Evolutionary conservation across 2,888 invertebrate species (phyloP), one percentile per base, ranked within the genome.

Genomic region (Erpobdella octoculata): DNA sequence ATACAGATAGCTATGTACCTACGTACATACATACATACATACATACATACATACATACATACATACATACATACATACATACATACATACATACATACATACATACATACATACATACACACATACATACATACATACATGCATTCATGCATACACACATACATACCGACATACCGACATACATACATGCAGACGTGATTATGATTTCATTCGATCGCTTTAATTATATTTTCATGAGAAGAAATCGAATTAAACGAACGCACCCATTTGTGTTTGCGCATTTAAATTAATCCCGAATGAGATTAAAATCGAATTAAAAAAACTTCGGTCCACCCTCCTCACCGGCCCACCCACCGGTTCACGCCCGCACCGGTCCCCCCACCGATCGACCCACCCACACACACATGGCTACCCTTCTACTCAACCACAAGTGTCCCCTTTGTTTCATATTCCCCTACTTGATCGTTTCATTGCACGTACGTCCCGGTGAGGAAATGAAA

Each of bases 181-280:
- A n/a, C 46, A 46, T 46, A n/a, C 46, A 46, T 46, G 2, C 46
- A 46, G 2, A 3, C 46, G 48, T 25, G 4, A 53, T 53, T 53
- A 53, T 53, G 21, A 53, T 53, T 53, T 53, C n/a, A 21, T 53
- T 28, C 21, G 53, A 53, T 53, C 53, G 53, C 28, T 67, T 41
- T 67, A 41, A 67, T 67, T 67, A 67, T 67, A 67, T 67, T 67
- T 67, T 67, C 67, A 67, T 67, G 67, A n/a, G 46, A 28, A 37
- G 12, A 67, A 67, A 67, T 67, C 67, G 67, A 67, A 67, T 67
- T 67, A 67, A 33, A 6, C 25, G 46, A 33, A 28, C 21, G 67
- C 25, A 9, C 46, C 53, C 67, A 46, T 67, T 67, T 67, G 67
- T 67, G 67, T 67, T 67, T 67, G 38, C 46, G 67, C 67, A 46